Conservation (phyloP, 2,797 vertebrate genomes). For the Microtus agrestis region DNA sequence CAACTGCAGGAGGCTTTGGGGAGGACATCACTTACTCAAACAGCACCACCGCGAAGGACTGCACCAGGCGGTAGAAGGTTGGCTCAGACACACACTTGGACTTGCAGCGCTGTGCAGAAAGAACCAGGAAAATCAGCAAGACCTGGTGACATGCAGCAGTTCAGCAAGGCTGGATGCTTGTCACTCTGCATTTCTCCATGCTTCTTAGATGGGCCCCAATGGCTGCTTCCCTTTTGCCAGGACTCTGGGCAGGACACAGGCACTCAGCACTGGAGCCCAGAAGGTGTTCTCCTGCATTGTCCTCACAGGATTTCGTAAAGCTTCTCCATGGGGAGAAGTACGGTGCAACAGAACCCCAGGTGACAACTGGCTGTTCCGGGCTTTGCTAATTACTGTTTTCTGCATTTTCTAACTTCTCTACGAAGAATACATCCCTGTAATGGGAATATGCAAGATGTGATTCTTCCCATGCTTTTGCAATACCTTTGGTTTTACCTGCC, state of each 20-base stretch:
- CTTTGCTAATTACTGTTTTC: background rate
- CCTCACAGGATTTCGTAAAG: background rate
- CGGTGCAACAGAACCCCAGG: background rate
- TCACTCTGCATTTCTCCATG: background rate
- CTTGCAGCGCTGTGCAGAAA: conserved; percentile 94
- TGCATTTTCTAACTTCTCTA: background rate
- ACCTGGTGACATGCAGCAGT: accelerated
- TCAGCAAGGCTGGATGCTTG: background rate
- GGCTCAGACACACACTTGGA: conserved; percentile 97
- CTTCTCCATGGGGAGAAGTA: background rate
- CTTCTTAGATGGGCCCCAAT: background rate
- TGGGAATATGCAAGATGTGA: background rate
- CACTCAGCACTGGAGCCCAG: background rate
- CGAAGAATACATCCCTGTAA: background rate
- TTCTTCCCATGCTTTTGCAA: background rate
- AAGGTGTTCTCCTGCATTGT: background rate
- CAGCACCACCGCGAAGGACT: conserved; percentile 97
- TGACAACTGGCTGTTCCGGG: background rate
- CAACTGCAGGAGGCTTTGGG: background rate
- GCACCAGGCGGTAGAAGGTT: conserved; percentile 98
- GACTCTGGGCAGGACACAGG: accelerated
- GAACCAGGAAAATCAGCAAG: background rate
- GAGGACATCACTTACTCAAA: conserved; percentile 93
- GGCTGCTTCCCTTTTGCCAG: background rate
- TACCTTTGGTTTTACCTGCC: background rate